These are phyloP conservation scores for Cacatua alba DNA, from an alignment of 2,113 vertebrate genomes.

Conservation along the genomic window DNA sequence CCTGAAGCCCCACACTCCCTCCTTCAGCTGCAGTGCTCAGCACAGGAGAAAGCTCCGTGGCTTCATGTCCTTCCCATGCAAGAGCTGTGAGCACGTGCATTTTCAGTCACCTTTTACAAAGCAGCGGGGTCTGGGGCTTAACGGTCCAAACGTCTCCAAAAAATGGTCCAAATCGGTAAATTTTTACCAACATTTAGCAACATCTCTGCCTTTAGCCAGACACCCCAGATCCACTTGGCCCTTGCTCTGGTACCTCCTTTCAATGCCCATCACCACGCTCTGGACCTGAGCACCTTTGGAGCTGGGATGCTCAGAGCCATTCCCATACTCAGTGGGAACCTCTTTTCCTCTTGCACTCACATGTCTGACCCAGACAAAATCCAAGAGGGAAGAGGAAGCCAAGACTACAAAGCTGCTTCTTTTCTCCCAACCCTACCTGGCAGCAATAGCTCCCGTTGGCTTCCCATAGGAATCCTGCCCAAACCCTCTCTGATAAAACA, in stretches of 20 bases:
- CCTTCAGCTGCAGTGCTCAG: neutral
- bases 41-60: neutral
- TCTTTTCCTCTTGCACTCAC: neutral
- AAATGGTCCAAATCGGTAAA: neutral
- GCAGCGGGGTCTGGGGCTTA: neutral
- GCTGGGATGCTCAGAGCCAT: neutral
- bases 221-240: neutral
- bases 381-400: neutral
- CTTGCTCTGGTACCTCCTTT: neutral
- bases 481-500: neutral
- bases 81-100: neutral
- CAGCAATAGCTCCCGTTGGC: neutral
- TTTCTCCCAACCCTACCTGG: neutral
- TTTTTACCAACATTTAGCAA: neutral
- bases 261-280: neutral
- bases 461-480: neutral
- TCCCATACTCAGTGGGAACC: rapidly evolving
- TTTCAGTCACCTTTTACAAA: neutral
- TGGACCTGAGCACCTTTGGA: neutral
- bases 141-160: neutral
- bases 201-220: neutral
- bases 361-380: neutral
- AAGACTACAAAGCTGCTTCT: neutral
- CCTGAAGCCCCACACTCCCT: neutral
- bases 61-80: neutral